Evolutionary conservation across 1,140 invertebrate species (phyloP).

Genomic region (Camponotus floridanus): DNA sequence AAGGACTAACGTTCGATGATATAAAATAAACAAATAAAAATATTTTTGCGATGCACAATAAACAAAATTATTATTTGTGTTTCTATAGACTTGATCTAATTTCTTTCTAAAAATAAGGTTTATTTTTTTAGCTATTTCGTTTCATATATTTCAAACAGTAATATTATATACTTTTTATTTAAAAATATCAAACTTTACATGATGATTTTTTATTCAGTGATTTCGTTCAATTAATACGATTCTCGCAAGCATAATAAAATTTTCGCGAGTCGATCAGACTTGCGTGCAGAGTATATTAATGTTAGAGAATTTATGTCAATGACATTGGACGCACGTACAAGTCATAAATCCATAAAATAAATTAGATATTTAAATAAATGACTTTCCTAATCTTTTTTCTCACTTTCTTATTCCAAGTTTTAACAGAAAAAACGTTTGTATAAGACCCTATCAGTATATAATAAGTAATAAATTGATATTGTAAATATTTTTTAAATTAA

Average conservation of each 20-base stretch:
- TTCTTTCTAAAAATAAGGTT: background rate
- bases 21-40: background rate
- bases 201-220: background rate
- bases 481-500: background rate
- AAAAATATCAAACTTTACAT: background rate
- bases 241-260: slow-evolving; percentile 11
- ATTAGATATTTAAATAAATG: background rate
- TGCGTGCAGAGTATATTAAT: slow-evolving; percentile 30
- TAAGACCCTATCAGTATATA: background rate
- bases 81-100: background rate
- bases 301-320: slow-evolving; percentile 28
- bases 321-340: background rate
- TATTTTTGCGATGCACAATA: no score
- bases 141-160: background rate
- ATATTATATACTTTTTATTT: background rate
- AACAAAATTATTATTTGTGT: background rate
- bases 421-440: background rate
- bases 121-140: background rate
- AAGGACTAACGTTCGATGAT: background rate
- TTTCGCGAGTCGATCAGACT: background rate
- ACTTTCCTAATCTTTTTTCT: background rate
- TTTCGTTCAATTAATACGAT: background rate
- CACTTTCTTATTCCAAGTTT: background rate
- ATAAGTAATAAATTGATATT: background rate
- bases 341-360: slow-evolving; percentile 40